Evolutionary conservation across 2,797 vertebrate species (phyloP), one percentile per base, ranked within the genome.

Genomic region (Nothura maculosa): DNA sequence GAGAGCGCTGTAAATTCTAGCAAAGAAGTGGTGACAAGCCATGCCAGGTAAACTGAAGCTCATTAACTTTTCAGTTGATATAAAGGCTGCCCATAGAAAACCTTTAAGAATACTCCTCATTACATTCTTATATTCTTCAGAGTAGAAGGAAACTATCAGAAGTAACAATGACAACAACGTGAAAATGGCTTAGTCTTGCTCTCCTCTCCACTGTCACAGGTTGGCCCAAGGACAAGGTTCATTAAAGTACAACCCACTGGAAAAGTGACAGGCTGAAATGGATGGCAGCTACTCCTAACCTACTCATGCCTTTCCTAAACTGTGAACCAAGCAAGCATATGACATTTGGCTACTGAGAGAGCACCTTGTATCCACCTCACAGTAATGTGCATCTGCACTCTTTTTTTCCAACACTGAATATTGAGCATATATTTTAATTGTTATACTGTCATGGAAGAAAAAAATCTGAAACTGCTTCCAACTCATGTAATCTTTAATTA

Each of bases 381-480:
- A 55, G 3, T 34, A 18, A 17, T 42, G 25, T 12, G 18, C 11
- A 24, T 5, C 27, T 38, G 3, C 25, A 36, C 52, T 63, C 8
- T 47, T 80, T 74, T 25, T 40, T 63, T 60, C 10, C 61, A 3
- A 64, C 21, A 75, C 57, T 45, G 72, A 83, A 76, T 43, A 55
- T 0, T 78, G 12, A 75, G 2, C 3, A 27, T 38, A 12, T 42
- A 55, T 45, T 61, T 81, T 48, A 64, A 75, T 78, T 72, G 17
- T 15, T 45, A 70, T 82, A 36, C 6, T 74, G 14, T 3, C 2
- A 38, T 8, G 10, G 6, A 43, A 66, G 81, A 63, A 69, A 68
- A 69, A 42, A 54, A 4, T 28, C 34, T 10, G 30, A 28, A 3
- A 17, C 10, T 2, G 0, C 1, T 74, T 81, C 77, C 1, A 7